Conservation (phyloP, 2,888 invertebrate genomes). For the Nesidiocoris tenuis region DNA sequence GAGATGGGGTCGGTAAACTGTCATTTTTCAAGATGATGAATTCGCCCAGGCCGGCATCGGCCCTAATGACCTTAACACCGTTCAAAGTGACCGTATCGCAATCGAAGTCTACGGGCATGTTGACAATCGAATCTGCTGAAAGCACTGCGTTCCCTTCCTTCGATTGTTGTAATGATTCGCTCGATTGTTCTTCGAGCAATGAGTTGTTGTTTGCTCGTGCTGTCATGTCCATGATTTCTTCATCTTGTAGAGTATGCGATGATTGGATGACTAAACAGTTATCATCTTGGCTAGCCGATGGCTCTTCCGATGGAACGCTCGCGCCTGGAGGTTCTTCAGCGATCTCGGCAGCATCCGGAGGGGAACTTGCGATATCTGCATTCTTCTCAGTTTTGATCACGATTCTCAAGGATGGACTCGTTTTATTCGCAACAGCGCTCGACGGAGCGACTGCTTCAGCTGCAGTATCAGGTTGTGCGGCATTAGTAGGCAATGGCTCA, state of each 20-base stretch:
- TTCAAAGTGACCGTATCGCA: not conserved
- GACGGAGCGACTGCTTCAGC: not conserved
- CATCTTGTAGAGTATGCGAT: not conserved
- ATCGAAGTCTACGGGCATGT: constrained; percentile 29
- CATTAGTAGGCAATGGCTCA: not conserved
- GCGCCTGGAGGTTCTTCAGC: not conserved
- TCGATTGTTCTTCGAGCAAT: not conserved
- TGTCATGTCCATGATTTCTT: not conserved
- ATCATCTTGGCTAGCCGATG: not conserved
- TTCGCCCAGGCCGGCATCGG: too few relatives aligned
- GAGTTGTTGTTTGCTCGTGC: not conserved
- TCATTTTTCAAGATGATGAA: too few relatives aligned
- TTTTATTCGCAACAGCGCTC: not conserved
- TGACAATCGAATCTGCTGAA: not conserved
- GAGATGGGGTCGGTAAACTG: not conserved
- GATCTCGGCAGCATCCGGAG: not conserved
- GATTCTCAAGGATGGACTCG: too few relatives aligned
- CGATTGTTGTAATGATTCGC: too few relatives aligned
- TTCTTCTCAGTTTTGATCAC: not conserved
- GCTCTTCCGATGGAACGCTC: not conserved
- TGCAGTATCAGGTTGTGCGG: too few relatives aligned
- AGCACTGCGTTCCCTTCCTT: too few relatives aligned
- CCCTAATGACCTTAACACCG: too few relatives aligned
- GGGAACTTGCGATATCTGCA: not conserved
- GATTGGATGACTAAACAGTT: not conserved